A percentile compares a stretch with the other conserved stretches of the same genome.
Conservation (phyloP, 2,888 invertebrate genomes). For the Andricus curvator region DNA sequence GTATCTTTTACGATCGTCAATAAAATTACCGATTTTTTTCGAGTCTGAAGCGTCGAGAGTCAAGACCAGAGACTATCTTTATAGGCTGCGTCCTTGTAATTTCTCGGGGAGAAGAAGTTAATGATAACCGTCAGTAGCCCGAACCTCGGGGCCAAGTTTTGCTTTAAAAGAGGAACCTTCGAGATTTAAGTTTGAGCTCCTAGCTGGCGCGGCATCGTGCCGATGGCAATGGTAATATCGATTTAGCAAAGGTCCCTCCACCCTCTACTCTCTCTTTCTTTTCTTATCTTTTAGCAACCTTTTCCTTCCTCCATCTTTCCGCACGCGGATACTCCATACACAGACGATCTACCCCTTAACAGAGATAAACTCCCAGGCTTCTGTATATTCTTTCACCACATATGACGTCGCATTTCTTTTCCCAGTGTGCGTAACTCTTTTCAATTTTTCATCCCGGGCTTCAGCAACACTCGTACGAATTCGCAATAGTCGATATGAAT, state of each 20-base stretch:
- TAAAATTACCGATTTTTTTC: slow-evolving; percentile 20
- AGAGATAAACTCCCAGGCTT: slow-evolving; percentile 64
- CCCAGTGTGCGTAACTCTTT: neutral
- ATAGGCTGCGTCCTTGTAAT: neutral
- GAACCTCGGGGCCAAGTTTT: slow-evolving; percentile 11
- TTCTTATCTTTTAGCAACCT: slow-evolving; percentile 42
- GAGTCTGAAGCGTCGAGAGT: neutral
- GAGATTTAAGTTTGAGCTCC: slow-evolving; percentile 10
- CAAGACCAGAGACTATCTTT: neutral
- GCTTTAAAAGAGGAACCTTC: neutral
- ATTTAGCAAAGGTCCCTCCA: slow-evolving; percentile 63
- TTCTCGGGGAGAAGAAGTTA: slow-evolving; percentile 5
- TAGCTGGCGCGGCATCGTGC: slow-evolving; percentile 25
- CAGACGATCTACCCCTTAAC: slow-evolving; percentile 58
- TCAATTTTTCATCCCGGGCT: neutral
- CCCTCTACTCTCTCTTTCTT: slow-evolving; percentile 46
- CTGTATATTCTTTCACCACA: slow-evolving; percentile 22
- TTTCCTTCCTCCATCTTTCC: slow-evolving; percentile 51
- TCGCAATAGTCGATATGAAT: neutral
- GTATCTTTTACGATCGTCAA: slow-evolving; percentile 17
- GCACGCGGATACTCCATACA: slow-evolving; percentile 39
- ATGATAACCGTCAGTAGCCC: slow-evolving; percentile 32
- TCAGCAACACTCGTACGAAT: neutral
- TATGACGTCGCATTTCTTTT: neutral
- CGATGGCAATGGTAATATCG: slow-evolving; percentile 69